Evolutionary conservation across 2,797 vertebrate genomes (phyloP).

Genomic region (Scarus forsteni): DNA sequence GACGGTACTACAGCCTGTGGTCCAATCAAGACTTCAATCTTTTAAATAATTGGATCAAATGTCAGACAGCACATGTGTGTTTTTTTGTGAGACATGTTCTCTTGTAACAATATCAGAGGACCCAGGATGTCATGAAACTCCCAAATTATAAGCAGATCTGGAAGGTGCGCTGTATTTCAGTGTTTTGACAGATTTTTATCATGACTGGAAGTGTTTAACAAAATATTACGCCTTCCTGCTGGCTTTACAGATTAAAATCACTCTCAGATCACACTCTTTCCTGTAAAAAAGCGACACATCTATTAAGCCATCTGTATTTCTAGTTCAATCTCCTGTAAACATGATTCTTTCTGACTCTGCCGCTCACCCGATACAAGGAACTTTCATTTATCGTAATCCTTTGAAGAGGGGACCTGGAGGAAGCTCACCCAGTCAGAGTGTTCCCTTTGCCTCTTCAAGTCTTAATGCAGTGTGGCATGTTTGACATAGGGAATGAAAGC

Average conservation of each 20-base stretch:
- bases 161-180: conserved; percentile 51
- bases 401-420: conserved; percentile 70
- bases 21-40: neutral
- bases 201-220: conserved; percentile 74
- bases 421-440: conserved; percentile 62
- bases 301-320: conserved; percentile 64
- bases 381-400: conserved; percentile 66
- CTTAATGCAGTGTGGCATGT: conserved; percentile 79
- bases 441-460: conserved; percentile 46
- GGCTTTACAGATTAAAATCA: conserved; percentile 70
- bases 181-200: conserved; percentile 68
- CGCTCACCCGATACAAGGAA: conserved; percentile 47
- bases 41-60: conserved; percentile 45
- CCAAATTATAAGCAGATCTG: conserved; percentile 44
- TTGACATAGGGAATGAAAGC: conserved; percentile 77
- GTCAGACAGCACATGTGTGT: conserved; percentile 22
- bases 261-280: conserved; percentile 64
- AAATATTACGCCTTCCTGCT: conserved; percentile 61
- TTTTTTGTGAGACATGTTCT: conserved; percentile 51
- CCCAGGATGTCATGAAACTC: conserved; percentile 32
- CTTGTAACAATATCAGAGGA: conserved; percentile 32
- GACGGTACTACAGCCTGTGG: too few relatives aligned
- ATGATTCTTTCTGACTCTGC: conserved; percentile 64
- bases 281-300: conserved; percentile 60
- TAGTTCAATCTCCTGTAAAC: conserved; percentile 58